Evolutionary conservation across 2,888 invertebrate species (phyloP).

Genomic region (Lasioglossum figueresi): DNA sequence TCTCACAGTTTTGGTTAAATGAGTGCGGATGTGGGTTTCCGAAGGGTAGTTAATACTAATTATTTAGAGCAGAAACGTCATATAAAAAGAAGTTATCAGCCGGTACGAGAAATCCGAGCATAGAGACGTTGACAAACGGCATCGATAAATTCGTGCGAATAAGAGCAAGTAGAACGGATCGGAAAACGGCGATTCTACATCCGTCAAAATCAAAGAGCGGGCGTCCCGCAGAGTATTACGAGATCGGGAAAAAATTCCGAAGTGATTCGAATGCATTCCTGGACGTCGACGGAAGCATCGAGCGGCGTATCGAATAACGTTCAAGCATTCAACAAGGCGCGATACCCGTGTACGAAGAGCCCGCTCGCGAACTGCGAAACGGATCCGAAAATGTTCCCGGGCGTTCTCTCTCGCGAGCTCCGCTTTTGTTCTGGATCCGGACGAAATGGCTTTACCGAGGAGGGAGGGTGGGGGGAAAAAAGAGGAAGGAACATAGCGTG

Average conservation of each 20-base stretch:
- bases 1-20: not conserved
- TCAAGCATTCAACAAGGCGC: not conserved
- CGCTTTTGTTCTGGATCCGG: constrained; percentile 10
- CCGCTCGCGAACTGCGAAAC: not conserved
- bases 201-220: not conserved
- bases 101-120: not conserved
- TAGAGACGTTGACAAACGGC: not conserved
- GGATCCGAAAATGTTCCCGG: not conserved
- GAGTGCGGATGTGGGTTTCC: not conserved
- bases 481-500: not conserved
- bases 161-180: not conserved
- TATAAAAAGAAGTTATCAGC: not conserved
- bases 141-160: not conserved
- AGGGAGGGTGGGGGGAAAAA: accelerated
- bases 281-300: not conserved
- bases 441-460: not conserved
- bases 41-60: not conserved
- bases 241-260: not conserved
- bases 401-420: not conserved
- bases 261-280: not conserved
- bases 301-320: constrained; percentile 5
- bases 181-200: not conserved
- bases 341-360: not conserved
- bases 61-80: not conserved
- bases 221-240: not conserved